Evolutionary conservation across 2,113 vertebrate genomes (phyloP).

Genomic region (Catharus fuscescens): DNA sequence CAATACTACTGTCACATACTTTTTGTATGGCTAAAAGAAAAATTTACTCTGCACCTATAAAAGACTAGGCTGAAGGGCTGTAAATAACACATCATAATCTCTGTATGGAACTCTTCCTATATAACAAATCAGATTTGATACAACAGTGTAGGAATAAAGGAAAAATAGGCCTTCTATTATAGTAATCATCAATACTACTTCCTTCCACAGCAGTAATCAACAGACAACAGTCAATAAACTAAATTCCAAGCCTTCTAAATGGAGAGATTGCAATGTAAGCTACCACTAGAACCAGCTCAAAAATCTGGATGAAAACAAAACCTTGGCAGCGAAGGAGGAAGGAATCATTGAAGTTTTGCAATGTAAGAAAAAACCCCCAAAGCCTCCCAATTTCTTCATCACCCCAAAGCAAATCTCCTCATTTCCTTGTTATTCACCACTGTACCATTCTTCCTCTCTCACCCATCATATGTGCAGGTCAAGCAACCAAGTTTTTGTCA

Average conservation of each 20-base stretch:
- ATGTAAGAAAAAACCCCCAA: background rate
- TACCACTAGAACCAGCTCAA: background rate
- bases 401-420: background rate
- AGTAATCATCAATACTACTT: background rate
- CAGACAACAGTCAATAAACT: background rate
- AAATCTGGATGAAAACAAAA: constrained; percentile 9
- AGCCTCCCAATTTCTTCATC: background rate
- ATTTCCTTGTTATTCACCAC: background rate
- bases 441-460: background rate
- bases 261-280: background rate
- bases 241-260: background rate
- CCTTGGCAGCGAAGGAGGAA: background rate
- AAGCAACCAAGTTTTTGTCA: background rate
- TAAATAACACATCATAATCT: background rate
- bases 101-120: background rate
- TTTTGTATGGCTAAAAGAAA: background rate
- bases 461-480: background rate
- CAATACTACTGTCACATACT: background rate
- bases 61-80: background rate
- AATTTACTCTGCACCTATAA: background rate
- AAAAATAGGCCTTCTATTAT: background rate
- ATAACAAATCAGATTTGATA: background rate
- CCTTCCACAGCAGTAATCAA: background rate
- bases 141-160: background rate
- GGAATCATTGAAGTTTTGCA: background rate